Percentiles rank a stretch among this genome's conserved stretches.
phyloP scores from a whole-genome alignment of 2,797 vertebrate genomes.

The Gymnocypris eckloni region DNA sequence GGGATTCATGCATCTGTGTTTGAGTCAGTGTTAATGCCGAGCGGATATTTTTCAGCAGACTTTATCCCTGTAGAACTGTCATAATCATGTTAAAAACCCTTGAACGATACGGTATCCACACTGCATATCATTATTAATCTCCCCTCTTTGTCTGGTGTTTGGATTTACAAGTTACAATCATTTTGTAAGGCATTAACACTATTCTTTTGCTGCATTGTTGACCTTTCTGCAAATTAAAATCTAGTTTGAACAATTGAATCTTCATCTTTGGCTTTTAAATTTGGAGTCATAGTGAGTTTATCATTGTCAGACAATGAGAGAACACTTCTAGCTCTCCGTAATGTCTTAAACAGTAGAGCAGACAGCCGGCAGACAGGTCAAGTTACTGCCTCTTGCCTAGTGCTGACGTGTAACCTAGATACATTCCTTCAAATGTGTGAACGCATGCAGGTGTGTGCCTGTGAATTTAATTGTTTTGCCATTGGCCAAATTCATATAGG shows the following conservation, averaged over 20 bases:
- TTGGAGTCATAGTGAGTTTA: neutral
- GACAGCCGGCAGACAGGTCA: conserved; percentile 24
- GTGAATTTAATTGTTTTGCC: neutral
- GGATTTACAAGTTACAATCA: neutral
- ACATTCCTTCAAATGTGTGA: conserved; percentile 20
- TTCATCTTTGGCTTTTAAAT: neutral
- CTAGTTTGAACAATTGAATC: neutral
- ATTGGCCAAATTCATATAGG: neutral
- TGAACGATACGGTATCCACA: neutral
- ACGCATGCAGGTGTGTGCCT: neutral
- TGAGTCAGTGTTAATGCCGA: neutral
- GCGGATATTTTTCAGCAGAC: neutral
- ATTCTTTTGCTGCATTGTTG: neutral
- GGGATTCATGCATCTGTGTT: neutral
- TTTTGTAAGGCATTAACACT: neutral
- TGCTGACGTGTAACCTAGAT: conserved; percentile 12
- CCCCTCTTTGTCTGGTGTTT: neutral
- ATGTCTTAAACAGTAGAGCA: conserved; percentile 14
- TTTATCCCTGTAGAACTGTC: neutral
- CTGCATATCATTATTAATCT: neutral
- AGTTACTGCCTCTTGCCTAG: conserved; percentile 12
- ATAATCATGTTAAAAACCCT: neutral
- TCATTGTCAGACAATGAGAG: conserved; percentile 1
- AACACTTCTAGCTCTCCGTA: conserved; percentile 14
- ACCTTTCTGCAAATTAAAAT: neutral